Evolutionary conservation across 2,797 vertebrate genomes (phyloP).

Genomic region (Pseudochaenichthys georgianus): DNA sequence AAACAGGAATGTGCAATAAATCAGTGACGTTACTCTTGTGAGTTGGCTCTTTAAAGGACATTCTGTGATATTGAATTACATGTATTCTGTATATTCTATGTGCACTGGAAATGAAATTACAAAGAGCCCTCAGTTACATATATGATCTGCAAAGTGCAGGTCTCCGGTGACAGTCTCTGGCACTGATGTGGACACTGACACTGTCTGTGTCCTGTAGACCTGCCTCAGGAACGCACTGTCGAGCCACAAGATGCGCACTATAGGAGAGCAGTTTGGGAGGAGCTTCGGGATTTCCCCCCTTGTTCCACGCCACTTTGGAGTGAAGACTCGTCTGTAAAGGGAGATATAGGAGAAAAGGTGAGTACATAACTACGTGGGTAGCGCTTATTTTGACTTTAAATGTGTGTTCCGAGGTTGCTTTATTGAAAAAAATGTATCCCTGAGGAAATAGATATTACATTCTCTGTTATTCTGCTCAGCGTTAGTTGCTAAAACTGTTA

Average conservation of each 20-base stretch:
- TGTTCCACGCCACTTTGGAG: conserved; percentile 62
- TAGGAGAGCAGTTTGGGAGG: conserved; percentile 64
- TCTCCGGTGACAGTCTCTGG: conserved; percentile 26
- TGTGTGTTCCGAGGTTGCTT: conserved; percentile 1
- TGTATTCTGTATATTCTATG: not conserved
- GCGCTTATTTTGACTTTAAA: conserved; percentile 12
- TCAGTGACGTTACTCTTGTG: not conserved
- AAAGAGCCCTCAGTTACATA: not conserved
- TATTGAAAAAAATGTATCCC: not conserved
- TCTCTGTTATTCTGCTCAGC: conserved; percentile 12
- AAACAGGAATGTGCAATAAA: conserved; percentile 11
- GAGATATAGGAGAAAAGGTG: conserved; percentile 69
- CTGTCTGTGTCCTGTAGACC: conserved; percentile 34
- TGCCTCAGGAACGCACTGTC: conserved; percentile 56
- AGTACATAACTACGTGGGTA: conserved; percentile 49
- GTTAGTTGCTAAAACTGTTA: conserved; percentile 28
- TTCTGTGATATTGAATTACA: not conserved
- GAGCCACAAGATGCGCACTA: conserved; percentile 71
- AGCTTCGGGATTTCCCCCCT: conserved; percentile 70
- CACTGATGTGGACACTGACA: conserved; percentile 44
- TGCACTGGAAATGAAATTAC: not conserved
- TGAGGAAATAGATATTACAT: not conserved
- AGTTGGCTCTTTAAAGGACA: not conserved
- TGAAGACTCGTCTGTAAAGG: conserved; percentile 62
- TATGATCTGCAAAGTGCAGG: conserved; percentile 10